phyloP scores from a whole-genome alignment of 2,113 vertebrate genomes.

The Sciurus niger region DNA sequence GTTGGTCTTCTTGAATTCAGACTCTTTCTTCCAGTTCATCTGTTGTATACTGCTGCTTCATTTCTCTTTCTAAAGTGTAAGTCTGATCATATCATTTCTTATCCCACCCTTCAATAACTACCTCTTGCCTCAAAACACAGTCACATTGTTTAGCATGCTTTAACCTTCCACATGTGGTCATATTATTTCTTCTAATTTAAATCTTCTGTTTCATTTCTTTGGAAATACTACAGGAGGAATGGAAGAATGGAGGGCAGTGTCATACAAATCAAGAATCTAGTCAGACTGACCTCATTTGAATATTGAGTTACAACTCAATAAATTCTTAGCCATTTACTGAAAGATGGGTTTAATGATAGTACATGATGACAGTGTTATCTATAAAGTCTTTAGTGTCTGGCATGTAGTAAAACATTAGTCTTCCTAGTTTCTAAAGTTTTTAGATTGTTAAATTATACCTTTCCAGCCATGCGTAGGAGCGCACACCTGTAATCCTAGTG shows the following conservation, averaged over 20 bases:
- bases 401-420: neutral
- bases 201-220: neutral
- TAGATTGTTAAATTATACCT: conserved; percentile 11
- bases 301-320: neutral
- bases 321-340: conserved; percentile 1
- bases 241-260: neutral
- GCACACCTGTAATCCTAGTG: no score
- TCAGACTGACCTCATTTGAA: neutral
- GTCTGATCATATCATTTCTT: neutral
- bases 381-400: neutral
- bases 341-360: neutral
- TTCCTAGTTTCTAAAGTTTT: neutral
- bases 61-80: neutral
- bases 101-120: neutral
- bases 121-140: neutral
- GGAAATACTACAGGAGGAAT: neutral
- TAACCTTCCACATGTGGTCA: neutral
- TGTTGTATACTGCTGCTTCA: neutral
- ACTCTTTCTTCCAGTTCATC: neutral
- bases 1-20: neutral
- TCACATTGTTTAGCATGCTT: neutral
- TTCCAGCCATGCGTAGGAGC: neutral
- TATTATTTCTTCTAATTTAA: neutral
- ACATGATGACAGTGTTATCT: neutral
- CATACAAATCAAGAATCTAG: neutral